Evolutionary conservation across 2,797 vertebrate genomes (phyloP).

Genomic region (Mycteria americana): DNA sequence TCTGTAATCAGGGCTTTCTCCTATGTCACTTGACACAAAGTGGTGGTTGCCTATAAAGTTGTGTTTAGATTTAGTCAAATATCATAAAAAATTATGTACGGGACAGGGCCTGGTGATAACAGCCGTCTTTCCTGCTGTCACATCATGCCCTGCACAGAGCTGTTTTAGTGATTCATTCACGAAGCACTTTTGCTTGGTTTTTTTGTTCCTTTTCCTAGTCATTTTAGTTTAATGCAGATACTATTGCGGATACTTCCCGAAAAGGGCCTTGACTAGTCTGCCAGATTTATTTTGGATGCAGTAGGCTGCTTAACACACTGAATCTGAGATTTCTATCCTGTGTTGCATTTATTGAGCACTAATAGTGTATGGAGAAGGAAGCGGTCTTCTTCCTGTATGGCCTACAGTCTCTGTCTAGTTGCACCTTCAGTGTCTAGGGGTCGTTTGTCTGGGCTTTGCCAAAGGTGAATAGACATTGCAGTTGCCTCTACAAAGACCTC

Average conservation of each 20-base stretch:
- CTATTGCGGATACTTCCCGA: neutral
- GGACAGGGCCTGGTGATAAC: neutral
- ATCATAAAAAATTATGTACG: neutral
- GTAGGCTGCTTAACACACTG: neutral
- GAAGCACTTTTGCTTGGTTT: neutral
- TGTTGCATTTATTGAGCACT: neutral
- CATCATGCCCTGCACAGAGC: no score
- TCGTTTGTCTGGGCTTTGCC: neutral
- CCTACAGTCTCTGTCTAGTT: neutral
- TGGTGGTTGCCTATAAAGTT: neutral
- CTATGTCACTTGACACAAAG: neutral
- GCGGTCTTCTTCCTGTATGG: fast-evolving
- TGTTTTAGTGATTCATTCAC: neutral
- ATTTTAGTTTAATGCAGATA: neutral
- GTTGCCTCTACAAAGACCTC: neutral
- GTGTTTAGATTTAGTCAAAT: neutral
- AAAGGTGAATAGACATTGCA: neutral
- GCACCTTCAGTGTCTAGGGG: neutral
- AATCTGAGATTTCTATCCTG: neutral
- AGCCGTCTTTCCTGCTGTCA: neutral
- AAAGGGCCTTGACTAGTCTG: neutral
- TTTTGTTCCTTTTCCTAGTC: neutral
- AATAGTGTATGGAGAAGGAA: neutral
- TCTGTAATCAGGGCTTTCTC: neutral
- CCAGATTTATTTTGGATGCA: neutral